Conservation (phyloP, 1,140 invertebrate species). For the Polypedilum pembai region DNA sequence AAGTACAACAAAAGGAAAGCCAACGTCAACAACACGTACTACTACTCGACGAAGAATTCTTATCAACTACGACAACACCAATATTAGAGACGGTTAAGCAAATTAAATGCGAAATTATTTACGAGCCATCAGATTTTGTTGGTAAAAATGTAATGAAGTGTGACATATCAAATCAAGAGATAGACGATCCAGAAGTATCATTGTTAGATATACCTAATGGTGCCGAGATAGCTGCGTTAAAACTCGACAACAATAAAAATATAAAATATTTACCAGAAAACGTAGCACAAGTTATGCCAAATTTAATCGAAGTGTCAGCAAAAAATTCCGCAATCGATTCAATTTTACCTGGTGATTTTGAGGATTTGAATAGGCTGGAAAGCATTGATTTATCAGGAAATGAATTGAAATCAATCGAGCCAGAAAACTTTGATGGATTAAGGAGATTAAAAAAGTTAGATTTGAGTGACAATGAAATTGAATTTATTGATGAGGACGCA, state of each 20-base stretch:
- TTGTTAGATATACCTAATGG: background rate
- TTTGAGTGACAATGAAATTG: constrained; percentile 3
- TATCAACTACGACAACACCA: background rate
- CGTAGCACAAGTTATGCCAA: background rate
- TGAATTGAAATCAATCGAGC: background rate
- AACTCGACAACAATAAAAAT: background rate
- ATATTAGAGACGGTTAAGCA: background rate
- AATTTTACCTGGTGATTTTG: background rate
- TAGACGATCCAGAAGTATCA: background rate
- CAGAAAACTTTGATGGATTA: background rate
- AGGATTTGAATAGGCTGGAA: background rate
- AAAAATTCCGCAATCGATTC: background rate
- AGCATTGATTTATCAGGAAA: background rate
- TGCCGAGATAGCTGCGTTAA: background rate
- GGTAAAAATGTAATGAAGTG: background rate
- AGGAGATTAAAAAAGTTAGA: background rate
- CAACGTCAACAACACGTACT: background rate
- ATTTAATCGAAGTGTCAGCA: background rate
- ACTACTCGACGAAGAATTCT: background rate
- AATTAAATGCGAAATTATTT: background rate
- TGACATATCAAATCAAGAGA: background rate
- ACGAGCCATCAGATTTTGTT: background rate
- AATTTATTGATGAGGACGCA: constrained; percentile 11
- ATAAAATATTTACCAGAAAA: background rate
- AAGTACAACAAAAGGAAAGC: background rate